Evolutionary conservation across 2,113 vertebrate genomes (phyloP).

Genomic region (Tonatia bakeri): DNA sequence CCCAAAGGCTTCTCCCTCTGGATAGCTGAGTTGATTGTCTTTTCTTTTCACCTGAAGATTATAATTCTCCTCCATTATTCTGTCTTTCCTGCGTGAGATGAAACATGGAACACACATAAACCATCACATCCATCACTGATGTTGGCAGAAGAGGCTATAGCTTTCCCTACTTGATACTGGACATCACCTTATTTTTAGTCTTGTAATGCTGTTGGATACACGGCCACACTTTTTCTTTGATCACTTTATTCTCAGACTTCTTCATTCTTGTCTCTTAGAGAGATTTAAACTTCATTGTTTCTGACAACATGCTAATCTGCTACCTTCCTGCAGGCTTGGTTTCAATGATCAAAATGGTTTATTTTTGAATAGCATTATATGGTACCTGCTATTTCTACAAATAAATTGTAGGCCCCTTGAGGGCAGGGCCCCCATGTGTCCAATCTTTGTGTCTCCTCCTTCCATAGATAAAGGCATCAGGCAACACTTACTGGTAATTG

Average conservation of each 20-base stretch:
- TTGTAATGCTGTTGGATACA: background rate
- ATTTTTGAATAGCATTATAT: background rate
- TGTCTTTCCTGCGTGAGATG: background rate
- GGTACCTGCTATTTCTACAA: background rate
- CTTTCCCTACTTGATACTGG: background rate
- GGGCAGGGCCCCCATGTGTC: background rate
- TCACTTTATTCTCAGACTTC: background rate
- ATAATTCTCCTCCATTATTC: background rate
- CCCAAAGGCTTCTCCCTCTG: background rate
- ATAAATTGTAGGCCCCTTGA: background rate
- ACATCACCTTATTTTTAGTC: background rate
- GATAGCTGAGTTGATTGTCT: background rate
- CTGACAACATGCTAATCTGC: background rate
- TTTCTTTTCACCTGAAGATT: background rate
- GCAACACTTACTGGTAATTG: background rate
- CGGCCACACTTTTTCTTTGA: background rate
- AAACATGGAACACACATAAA: background rate
- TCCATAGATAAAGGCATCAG: background rate
- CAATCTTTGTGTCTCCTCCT: background rate
- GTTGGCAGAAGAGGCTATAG: background rate
- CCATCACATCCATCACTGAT: background rate
- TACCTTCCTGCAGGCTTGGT: background rate
- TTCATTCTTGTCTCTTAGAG: background rate
- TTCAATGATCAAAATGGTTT: background rate
- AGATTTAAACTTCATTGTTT: background rate